These are phyloP conservation scores for Scylla paramamosain DNA, from an alignment of 1,140 invertebrate genomes.

Conservation along the genomic window DNA sequence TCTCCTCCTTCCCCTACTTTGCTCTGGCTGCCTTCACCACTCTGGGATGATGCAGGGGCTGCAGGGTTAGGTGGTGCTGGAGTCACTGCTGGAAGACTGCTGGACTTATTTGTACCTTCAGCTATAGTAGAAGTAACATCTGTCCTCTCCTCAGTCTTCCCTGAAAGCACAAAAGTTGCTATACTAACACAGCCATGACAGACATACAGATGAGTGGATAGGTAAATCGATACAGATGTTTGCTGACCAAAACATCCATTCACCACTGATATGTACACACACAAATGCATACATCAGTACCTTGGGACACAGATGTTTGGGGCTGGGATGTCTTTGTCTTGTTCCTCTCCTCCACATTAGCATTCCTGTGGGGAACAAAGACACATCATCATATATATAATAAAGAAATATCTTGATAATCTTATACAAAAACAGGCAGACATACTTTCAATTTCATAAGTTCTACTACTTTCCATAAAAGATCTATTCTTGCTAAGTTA, in stretches of 20 bases:
- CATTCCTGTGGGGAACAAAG: neutral
- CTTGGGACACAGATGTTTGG: no score
- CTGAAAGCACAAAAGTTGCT: neutral
- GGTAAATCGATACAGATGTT: no score
- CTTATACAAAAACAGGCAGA: no score
- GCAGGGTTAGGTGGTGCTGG: neutral
- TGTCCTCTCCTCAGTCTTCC: conserved; percentile 26
- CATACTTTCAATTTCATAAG: no score
- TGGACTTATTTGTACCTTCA: neutral
- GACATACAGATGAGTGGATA: no score
- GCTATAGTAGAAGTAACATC: neutral
- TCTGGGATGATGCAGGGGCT: neutral
- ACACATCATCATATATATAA: neutral
- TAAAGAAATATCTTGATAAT: neutral
- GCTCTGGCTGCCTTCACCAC: neutral
- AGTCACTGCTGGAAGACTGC: neutral
- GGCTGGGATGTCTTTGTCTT: neutral
- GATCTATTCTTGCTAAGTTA: no score
- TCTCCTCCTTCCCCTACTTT: neutral
- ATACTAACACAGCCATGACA: neutral
- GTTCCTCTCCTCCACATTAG: conserved; percentile 1
- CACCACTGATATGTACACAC: no score
- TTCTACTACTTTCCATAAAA: no score
- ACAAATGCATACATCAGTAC: no score
- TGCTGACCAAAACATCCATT: no score